Conservation (phyloP, 2,888 invertebrate genomes). For the Notodonta ziczac region DNA sequence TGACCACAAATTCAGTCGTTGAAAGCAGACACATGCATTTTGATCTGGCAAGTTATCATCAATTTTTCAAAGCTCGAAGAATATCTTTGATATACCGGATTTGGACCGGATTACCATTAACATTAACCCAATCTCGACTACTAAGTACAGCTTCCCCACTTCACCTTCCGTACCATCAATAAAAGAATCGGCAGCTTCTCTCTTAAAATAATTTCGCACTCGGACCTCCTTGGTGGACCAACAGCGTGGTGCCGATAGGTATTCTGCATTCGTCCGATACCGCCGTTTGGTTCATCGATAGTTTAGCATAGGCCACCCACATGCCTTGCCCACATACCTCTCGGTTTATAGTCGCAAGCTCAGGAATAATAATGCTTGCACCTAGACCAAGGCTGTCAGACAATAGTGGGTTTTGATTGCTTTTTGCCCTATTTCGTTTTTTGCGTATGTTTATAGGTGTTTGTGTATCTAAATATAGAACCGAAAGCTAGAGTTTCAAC, state of each 20-base stretch:
- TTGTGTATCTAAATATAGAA: not conserved
- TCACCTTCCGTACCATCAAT: not conserved
- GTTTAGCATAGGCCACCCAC: constrained; percentile 68
- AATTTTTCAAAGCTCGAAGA: no score
- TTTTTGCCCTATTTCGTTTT: constrained; percentile 60
- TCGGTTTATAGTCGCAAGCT: constrained; percentile 54
- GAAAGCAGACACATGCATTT: no score
- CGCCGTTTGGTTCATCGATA: constrained; percentile 55
- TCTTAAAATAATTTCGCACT: constrained; percentile 10
- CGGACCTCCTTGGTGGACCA: constrained; percentile 27
- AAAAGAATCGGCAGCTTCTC: constrained; percentile 15
- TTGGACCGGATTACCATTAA: no score
- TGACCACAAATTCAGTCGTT: no score
- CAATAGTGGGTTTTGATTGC: constrained; percentile 67
- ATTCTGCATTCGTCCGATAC: constrained; percentile 57
- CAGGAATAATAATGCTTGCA: constrained; percentile 69
- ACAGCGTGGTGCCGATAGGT: constrained; percentile 44
- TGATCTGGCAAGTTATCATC: no score
- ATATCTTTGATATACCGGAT: no score
- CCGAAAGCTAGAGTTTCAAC: no score
- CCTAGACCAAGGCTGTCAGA: constrained; percentile 59
- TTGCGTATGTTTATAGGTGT: constrained; percentile 16
- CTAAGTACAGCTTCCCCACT: not conserved
- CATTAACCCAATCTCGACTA: not conserved
- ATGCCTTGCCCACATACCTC: constrained; percentile 57